phyloP scores from a whole-genome alignment of 2,113 vertebrate species.

The Ardeotis arabs region DNA sequence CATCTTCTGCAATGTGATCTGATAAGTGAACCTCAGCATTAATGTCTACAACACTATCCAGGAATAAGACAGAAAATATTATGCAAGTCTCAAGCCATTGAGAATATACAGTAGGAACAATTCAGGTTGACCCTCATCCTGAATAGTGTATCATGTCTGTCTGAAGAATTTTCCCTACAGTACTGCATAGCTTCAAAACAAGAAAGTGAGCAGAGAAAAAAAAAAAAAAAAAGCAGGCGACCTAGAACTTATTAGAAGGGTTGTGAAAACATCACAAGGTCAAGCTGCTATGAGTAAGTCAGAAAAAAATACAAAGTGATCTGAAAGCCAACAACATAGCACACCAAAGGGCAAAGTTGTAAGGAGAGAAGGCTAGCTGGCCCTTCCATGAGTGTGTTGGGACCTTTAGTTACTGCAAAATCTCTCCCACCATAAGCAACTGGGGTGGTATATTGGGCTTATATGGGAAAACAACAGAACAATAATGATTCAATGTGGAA shows the following conservation, averaged over 20 bases:
- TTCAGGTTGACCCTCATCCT: neutral
- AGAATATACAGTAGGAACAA: neutral
- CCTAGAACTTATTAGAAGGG: neutral
- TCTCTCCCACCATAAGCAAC: neutral
- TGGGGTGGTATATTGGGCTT: neutral
- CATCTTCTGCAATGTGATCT: neutral
- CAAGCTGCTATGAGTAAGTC: neutral
- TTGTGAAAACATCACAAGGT: neutral
- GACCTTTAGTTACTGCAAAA: neutral
- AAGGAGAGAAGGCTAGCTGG: neutral
- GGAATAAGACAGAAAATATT: neutral
- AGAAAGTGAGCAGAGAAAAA: neutral
- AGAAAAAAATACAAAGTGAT: fast-evolving
- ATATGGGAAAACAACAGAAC: neutral
- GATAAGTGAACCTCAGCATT: neutral
- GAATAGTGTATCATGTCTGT: neutral
- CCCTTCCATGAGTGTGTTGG: fast-evolving
- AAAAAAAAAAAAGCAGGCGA: neutral
- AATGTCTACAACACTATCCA: neutral
- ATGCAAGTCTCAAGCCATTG: neutral
- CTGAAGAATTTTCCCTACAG: neutral
- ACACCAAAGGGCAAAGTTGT: neutral
- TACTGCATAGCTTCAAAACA: neutral
- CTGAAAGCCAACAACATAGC: neutral
- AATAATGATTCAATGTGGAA: neutral